These are phyloP conservation scores for Meandrina meandrites DNA, from an alignment of 92 coral and sea anemone genomes.

Conservation along the genomic window DNA sequence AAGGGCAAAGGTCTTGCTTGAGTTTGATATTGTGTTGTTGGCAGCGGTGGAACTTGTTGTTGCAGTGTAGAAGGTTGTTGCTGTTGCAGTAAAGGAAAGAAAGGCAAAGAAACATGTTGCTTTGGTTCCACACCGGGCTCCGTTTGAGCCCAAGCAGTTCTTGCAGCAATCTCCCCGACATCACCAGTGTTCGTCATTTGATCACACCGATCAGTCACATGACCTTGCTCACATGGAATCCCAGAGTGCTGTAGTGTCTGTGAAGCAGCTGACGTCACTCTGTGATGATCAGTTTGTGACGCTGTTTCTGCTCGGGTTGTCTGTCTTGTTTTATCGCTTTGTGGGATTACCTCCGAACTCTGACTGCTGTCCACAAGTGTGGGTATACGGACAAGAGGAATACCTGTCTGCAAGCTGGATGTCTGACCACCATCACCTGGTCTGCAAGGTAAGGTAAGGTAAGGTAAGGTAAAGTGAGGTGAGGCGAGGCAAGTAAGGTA, in stretches of 20 bases:
- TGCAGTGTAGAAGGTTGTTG: slow-evolving; percentile 4
- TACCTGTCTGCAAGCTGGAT: slow-evolving; percentile 16
- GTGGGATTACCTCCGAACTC: slow-evolving; percentile 14
- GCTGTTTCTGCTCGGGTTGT: slow-evolving; percentile 21
- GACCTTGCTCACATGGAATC: slow-evolving; percentile 12
- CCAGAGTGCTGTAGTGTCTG: slow-evolving; percentile 23
- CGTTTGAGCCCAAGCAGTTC: slow-evolving; percentile 24
- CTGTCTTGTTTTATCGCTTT: background rate
- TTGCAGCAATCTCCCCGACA: slow-evolving; percentile 1
- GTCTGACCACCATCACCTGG: slow-evolving; percentile 15
- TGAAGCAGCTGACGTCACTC: slow-evolving; percentile 15
- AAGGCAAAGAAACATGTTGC: background rate
- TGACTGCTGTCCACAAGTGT: slow-evolving; percentile 20
- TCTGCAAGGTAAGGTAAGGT: slow-evolving; percentile 7
- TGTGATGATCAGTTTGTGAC: slow-evolving; percentile 35
- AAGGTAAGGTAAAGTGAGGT: too few species aligned
- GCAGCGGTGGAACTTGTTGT: background rate
- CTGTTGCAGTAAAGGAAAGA: slow-evolving; percentile 8
- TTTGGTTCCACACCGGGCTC: background rate
- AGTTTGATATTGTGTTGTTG: background rate
- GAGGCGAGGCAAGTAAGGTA: too few species aligned
- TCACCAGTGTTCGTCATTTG: background rate
- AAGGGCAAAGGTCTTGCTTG: slow-evolving; percentile 40
- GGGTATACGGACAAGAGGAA: slow-evolving; percentile 42
- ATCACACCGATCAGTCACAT: background rate